These are phyloP conservation scores for Tangara arthus DNA, from an alignment of 2,797 vertebrate genomes.

Conservation along the genomic window DNA sequence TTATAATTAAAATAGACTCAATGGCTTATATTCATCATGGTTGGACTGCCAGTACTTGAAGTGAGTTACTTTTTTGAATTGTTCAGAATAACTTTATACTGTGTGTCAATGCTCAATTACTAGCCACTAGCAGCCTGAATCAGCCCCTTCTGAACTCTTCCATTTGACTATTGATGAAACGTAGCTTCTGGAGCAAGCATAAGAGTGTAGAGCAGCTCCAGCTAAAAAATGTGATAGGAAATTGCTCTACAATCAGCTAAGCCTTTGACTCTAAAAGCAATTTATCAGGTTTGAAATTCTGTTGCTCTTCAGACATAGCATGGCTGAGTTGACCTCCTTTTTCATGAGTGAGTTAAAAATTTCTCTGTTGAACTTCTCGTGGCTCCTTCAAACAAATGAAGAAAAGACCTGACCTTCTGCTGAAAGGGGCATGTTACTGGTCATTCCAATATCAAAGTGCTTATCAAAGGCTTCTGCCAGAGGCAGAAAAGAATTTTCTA, in stretches of 20 bases:
- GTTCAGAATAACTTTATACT: not conserved
- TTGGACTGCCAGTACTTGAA: not conserved
- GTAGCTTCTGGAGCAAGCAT: not conserved
- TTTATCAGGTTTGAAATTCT: not conserved
- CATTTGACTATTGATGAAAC: not conserved
- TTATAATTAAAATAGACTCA: not conserved
- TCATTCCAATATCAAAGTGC: not conserved
- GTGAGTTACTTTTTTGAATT: not conserved
- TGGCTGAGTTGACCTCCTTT: not conserved
- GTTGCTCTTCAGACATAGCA: not conserved
- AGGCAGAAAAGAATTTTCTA: not conserved
- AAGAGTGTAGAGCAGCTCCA: not conserved
- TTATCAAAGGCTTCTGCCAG: not conserved
- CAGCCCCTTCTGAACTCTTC: not conserved
- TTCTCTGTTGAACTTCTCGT: not conserved
- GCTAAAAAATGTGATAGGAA: not conserved
- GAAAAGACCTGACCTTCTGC: not conserved
- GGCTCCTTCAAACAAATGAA: not conserved
- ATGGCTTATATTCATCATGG: not conserved
- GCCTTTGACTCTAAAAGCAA: not conserved
- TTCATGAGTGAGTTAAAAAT: not conserved
- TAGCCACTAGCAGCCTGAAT: not conserved
- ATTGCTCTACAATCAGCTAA: not conserved
- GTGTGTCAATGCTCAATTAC: not conserved
- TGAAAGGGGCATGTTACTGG: not conserved